Conservation (phyloP, 2,113 vertebrate genomes). For the Chrysemys picta region DNA sequence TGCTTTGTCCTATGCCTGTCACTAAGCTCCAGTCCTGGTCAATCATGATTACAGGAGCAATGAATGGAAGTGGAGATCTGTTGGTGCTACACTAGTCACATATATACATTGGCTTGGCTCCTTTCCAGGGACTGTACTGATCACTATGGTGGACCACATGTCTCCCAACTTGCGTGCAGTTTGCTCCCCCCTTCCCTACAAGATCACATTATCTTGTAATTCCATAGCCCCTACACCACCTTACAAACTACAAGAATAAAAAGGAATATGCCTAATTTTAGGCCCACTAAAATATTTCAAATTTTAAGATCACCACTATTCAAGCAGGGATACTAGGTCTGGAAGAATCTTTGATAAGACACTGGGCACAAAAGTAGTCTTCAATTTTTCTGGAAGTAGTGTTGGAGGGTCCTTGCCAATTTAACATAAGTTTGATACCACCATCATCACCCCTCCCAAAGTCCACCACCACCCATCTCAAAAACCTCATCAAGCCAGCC, state of each 20-base stretch:
- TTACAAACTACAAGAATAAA: background rate
- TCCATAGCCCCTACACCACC: background rate
- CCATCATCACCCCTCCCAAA: accelerated
- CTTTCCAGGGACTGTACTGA: background rate
- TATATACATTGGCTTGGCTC: background rate
- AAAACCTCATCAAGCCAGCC: background rate
- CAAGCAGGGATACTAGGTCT: background rate
- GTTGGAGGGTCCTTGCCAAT: background rate
- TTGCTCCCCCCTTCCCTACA: background rate
- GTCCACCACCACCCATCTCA: background rate
- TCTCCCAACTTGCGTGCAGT: background rate
- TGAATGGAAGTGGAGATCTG: background rate
- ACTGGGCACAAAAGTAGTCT: background rate
- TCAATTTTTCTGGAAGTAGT: background rate
- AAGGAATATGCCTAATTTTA: background rate
- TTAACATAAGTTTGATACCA: background rate
- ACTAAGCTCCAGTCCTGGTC: background rate
- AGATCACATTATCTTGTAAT: background rate
- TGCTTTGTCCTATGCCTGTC: background rate
- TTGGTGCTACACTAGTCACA: background rate
- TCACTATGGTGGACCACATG: background rate
- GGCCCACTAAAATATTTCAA: background rate
- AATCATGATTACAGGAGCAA: background rate
- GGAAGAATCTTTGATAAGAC: background rate
- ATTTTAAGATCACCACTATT: background rate